phyloP scores from a whole-genome alignment of 2,797 vertebrate species.

The Prionace glauca region DNA sequence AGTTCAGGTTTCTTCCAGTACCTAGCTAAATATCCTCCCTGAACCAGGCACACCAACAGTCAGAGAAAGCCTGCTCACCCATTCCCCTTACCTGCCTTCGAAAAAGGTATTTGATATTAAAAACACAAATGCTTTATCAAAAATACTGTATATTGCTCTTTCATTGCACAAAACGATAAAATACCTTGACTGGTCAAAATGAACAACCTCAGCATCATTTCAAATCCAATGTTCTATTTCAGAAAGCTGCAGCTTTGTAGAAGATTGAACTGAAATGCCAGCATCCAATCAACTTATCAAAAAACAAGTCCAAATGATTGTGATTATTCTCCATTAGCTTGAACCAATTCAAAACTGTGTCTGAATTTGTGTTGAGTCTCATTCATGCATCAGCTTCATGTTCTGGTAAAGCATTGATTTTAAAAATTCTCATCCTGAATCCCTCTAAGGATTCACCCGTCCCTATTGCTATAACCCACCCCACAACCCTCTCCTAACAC shows the following conservation, averaged over 20 bases:
- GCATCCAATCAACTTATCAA: not conserved
- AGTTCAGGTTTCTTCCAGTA: not conserved
- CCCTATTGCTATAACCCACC: too few relatives aligned
- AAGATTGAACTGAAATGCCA: not conserved
- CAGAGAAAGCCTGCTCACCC: not conserved
- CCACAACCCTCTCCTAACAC: too few relatives aligned
- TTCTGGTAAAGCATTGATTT: not conserved
- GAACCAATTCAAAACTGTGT: not conserved
- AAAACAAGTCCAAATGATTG: not conserved
- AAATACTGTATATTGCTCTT: not conserved
- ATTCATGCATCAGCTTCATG: not conserved
- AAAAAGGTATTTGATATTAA: not conserved
- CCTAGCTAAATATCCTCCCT: not conserved
- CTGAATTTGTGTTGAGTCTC: not conserved
- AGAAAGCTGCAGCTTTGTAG: not conserved
- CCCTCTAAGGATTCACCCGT: not conserved
- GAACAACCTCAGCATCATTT: not conserved
- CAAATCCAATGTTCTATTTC: not conserved
- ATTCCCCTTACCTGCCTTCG: not conserved
- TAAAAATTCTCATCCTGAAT: not conserved
- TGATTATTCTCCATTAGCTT: not conserved
- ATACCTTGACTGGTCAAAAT: not conserved
- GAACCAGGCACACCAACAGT: not conserved
- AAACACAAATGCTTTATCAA: not conserved
- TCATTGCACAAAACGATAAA: not conserved